Conservation (phyloP, 2,797 vertebrate genomes). For the Ctenopoma multispine region DNA sequence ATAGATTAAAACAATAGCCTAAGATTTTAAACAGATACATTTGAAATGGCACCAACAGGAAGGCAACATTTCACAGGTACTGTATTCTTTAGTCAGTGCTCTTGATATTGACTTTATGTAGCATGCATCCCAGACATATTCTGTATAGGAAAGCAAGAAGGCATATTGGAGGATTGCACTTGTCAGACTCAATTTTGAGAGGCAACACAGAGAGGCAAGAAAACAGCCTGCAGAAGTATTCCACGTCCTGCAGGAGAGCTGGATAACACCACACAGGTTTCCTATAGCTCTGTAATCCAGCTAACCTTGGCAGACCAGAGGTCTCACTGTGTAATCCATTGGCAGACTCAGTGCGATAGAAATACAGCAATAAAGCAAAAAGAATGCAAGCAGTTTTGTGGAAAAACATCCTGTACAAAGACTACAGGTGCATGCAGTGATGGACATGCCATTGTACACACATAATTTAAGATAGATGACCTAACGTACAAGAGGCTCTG, state of each 20-base stretch:
- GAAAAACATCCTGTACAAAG: constrained; percentile 40
- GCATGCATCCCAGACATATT: constrained; percentile 26
- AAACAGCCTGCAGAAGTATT: constrained; percentile 59
- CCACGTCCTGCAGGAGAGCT: constrained; percentile 57
- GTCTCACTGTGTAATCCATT: constrained; percentile 69
- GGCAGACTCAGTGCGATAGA: constrained; percentile 62
- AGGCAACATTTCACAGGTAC: constrained; percentile 19
- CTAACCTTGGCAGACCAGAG: constrained; percentile 71
- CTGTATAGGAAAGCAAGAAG: constrained; percentile 39
- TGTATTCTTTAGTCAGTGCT: constrained; percentile 23
- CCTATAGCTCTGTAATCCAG: constrained; percentile 68
- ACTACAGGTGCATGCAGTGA: constrained; percentile 39
- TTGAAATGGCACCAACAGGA: constrained; percentile 19
- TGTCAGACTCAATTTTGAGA: constrained; percentile 68
- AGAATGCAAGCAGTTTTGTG: constrained; percentile 50
- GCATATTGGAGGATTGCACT: constrained; percentile 62
- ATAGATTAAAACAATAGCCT: constrained; percentile 13
- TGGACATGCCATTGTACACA: constrained; percentile 47
- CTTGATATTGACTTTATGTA: constrained; percentile 40
- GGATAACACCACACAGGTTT: constrained; percentile 62
- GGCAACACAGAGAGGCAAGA: constrained; percentile 20
- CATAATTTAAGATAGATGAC: constrained; percentile 62
- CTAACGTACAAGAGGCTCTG: constrained; percentile 34
- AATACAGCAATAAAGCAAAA: constrained; percentile 51
- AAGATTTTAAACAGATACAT: constrained; percentile 9